Evolutionary conservation across 35 echinoderm and acorn worm genomes (phyloP).

Genomic region (Stichopus chloronotus): DNA sequence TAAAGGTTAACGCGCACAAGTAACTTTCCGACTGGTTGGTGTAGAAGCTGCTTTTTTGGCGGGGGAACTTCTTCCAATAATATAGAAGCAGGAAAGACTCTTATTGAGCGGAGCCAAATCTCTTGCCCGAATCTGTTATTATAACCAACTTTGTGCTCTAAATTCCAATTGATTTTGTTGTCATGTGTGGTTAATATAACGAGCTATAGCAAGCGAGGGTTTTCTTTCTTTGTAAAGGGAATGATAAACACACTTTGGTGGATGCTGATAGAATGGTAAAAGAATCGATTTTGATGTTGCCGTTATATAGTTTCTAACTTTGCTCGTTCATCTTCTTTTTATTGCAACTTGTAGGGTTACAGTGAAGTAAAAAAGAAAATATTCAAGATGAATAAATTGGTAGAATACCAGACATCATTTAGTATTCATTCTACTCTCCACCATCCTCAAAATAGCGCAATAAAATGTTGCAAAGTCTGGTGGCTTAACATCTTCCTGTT

Average conservation of each 20-base stretch:
- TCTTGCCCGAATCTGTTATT: conserved; percentile 12
- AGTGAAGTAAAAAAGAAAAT: too few relatives aligned
- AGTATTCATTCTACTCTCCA: too few relatives aligned
- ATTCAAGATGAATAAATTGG: too few relatives aligned
- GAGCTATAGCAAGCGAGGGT: background rate
- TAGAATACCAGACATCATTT: too few relatives aligned
- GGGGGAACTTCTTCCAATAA: background rate
- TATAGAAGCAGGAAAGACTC: background rate
- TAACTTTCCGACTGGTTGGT: background rate
- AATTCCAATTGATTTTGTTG: conserved; percentile 55
- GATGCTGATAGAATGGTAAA: background rate
- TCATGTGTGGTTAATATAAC: conserved; percentile 36
- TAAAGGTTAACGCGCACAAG: background rate
- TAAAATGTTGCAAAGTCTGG: too few relatives aligned
- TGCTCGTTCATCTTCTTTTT: too few relatives aligned
- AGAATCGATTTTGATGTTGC: background rate
- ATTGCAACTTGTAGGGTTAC: too few relatives aligned
- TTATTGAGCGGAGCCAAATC: conserved; percentile 2
- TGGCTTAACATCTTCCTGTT: too few relatives aligned
- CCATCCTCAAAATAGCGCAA: too few relatives aligned
- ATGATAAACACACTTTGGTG: background rate
- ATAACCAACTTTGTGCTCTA: conserved; percentile 44
- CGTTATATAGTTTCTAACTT: too few relatives aligned
- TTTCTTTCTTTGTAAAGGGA: background rate
- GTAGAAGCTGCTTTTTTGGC: background rate